Evolutionary conservation across 2,888 invertebrate genomes (phyloP).

Genomic region (Lydus trimaculatus): DNA sequence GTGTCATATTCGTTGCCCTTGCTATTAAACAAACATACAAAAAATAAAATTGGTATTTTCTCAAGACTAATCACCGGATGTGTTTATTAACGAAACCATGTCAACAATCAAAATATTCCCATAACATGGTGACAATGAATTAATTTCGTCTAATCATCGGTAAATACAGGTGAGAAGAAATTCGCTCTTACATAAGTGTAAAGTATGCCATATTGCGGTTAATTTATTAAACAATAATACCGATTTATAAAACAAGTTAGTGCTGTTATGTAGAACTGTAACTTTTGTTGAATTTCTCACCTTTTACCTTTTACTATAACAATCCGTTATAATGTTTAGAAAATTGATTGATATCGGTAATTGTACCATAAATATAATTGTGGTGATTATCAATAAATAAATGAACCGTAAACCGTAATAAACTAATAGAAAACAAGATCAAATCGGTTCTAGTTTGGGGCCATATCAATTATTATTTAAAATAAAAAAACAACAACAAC

Average conservation of each 20-base stretch:
- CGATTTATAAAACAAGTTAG: background rate
- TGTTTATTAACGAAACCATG: background rate
- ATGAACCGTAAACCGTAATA: background rate
- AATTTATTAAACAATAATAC: conserved; percentile 18
- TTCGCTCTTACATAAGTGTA: conserved; percentile 11
- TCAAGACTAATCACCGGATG: background rate
- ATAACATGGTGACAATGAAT: conserved; percentile 15
- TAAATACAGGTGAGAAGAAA: conserved; percentile 15
- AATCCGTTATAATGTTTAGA: conserved; percentile 20
- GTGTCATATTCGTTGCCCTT: conserved; percentile 55
- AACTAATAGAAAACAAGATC: background rate
- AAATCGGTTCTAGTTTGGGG: background rate
- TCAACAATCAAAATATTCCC: background rate
- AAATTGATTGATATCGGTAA: conserved; percentile 1
- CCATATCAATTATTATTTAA: background rate
- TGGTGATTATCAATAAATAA: background rate
- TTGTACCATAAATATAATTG: too few species aligned
- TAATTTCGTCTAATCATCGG: conserved; percentile 18
- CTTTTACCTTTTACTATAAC: conserved; percentile 9
- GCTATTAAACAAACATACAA: conserved; percentile 37
- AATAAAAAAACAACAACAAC: too few species aligned
- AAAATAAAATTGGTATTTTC: background rate
- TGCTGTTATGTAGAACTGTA: conserved; percentile 23
- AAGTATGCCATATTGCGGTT: conserved; percentile 31
- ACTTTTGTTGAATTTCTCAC: conserved; percentile 22